A percentile compares a stretch with the other conserved stretches of the same genome.
phyloP scores from a whole-genome alignment of 2,113 vertebrate species.

The Henicopernis longicauda region DNA sequence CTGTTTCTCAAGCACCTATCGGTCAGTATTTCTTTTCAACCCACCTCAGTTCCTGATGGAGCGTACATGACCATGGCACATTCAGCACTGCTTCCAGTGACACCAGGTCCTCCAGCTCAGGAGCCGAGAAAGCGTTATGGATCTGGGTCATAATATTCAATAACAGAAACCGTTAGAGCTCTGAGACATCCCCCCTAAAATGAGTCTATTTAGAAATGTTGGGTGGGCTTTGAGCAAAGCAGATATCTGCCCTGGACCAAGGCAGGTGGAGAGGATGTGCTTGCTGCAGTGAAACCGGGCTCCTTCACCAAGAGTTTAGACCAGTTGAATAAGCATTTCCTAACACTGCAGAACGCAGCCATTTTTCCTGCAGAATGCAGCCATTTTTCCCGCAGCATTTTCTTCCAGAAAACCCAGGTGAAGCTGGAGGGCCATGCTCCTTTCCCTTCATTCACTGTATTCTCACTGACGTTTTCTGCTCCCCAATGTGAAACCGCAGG shows the following conservation, averaged over 20 bases:
- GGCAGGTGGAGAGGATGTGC: neutral
- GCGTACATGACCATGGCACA: neutral
- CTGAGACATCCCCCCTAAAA: neutral
- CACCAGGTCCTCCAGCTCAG: neutral
- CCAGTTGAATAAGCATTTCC: neutral
- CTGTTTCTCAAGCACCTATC: neutral
- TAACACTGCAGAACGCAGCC: neutral
- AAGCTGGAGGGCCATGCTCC: neutral
- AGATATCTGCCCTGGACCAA: neutral
- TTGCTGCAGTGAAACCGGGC: neutral
- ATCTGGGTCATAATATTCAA: neutral
- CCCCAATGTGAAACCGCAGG: rapidly evolving
- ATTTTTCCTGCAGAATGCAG: too few relatives aligned
- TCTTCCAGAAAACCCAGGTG: neutral
- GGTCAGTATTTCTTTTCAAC: neutral
- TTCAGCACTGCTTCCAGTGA: neutral
- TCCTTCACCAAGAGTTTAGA: neutral
- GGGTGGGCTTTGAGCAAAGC: neutral
- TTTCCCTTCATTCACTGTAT: neutral
- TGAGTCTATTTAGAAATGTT: neutral
- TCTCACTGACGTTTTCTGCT: neutral
- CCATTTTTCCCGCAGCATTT: too few relatives aligned
- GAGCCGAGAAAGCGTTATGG: neutral
- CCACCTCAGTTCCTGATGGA: neutral
- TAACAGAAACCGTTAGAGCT: neutral